Conservation (phyloP, 2,113 vertebrate genomes). For the Perca flavescens region DNA sequence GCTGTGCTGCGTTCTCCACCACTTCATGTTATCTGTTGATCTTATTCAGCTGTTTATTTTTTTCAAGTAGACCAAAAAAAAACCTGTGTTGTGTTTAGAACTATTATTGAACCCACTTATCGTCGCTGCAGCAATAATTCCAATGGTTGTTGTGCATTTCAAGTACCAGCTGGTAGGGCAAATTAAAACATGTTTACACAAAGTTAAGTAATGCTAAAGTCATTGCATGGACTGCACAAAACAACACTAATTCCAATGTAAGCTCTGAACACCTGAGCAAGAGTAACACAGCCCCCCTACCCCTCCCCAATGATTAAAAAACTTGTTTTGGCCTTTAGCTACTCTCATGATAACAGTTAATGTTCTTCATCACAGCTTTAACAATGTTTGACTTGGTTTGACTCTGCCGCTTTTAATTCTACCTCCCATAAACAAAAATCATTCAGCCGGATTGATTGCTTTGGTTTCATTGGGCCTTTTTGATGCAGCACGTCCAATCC, state of each 20-base stretch:
- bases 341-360: slow-evolving; percentile 28
- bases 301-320: not conserved
- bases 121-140: not conserved
- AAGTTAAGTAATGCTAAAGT: not conserved
- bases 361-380: slow-evolving; percentile 37
- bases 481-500: slow-evolving; percentile 33
- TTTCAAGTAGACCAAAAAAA: not conserved
- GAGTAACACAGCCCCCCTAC: not conserved
- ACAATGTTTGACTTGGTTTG: slow-evolving; percentile 23
- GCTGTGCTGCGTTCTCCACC: not conserved
- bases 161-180: not conserved
- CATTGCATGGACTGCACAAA: not conserved
- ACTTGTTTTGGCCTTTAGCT: slow-evolving; percentile 19
- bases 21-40: not conserved
- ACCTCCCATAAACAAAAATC: slow-evolving; percentile 37
- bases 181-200: not conserved
- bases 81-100: not conserved
- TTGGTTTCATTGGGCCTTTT: slow-evolving; percentile 35
- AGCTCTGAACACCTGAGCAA: slow-evolving; percentile 7
- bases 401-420: slow-evolving; percentile 24
- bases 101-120: slow-evolving; percentile 9
- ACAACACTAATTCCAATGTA: not conserved
- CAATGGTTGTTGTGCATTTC: not conserved
- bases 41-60: slow-evolving; percentile 6
- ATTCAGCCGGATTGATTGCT: slow-evolving; percentile 53